Conservation (phyloP, 2,797 vertebrate genomes). For the Dermochelys coriacea region DNA sequence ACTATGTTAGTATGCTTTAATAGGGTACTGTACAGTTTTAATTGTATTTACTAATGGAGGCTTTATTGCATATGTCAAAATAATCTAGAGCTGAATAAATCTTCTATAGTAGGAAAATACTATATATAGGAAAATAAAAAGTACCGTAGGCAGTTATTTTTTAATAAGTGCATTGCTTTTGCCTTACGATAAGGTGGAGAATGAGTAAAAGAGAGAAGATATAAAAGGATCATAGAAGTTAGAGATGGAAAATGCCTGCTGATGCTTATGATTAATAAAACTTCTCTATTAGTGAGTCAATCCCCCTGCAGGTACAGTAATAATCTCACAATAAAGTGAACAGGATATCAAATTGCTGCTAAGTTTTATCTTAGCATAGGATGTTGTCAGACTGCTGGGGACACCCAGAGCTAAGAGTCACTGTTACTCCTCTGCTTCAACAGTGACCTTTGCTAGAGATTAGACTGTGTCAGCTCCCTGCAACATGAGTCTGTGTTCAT, state of each 20-base stretch:
- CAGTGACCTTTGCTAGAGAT: not conserved
- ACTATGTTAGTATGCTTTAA: slow-evolving; percentile 58
- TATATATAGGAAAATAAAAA: slow-evolving; percentile 46
- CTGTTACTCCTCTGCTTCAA: not conserved
- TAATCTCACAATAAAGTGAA: not conserved
- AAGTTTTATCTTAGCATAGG: not conserved
- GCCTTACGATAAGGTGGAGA: not conserved
- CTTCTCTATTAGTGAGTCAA: not conserved
- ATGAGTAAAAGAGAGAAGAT: not conserved
- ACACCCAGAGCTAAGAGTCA: not conserved
- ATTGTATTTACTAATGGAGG: slow-evolving; percentile 58
- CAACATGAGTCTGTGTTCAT: not conserved
- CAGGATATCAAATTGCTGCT: not conserved
- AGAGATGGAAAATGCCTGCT: not conserved
- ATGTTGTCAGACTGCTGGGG: not conserved
- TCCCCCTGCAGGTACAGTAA: not conserved
- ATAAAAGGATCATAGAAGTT: not conserved
- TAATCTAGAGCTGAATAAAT: slow-evolving; percentile 64
- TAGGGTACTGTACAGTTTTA: not conserved
- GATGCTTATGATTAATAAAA: not conserved
- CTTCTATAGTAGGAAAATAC: slow-evolving; percentile 66
- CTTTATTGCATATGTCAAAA: slow-evolving; percentile 63
- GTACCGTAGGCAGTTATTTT: slow-evolving; percentile 53
- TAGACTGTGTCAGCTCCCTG: not conserved
- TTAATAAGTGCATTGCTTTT: slow-evolving; percentile 36